Percentiles rank a stretch among this genome's conserved stretches.
phyloP scores from a whole-genome alignment of 2,113 vertebrate genomes.

The Arizona elegans region DNA sequence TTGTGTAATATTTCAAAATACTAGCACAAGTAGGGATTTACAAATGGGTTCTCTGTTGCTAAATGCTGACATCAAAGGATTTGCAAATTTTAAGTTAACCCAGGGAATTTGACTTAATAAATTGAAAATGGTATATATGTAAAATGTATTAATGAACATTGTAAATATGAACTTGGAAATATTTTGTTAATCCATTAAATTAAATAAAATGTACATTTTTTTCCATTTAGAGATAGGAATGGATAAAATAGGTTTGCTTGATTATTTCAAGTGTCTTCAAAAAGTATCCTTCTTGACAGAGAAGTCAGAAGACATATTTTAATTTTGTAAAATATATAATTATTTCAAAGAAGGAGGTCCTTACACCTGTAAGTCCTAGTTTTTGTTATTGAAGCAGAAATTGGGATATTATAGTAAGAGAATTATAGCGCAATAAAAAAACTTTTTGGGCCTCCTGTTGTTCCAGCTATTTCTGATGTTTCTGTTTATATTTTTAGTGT shows the following conservation, averaged over 20 bases:
- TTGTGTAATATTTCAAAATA: not conserved
- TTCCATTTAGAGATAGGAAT: not conserved
- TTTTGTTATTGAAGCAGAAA: not conserved
- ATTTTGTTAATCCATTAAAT: not conserved
- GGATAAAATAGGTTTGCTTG: not conserved
- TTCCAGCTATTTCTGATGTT: not conserved
- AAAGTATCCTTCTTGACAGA: not conserved
- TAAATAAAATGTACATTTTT: not conserved
- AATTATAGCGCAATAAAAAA: not conserved
- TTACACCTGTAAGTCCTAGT: not conserved
- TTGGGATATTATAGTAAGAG: not conserved
- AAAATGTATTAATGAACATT: not conserved
- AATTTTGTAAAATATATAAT: not conserved
- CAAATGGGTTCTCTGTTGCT: not conserved
- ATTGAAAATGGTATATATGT: not conserved
- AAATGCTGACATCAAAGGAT: not conserved
- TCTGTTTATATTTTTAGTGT: not conserved
- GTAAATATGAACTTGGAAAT: not conserved
- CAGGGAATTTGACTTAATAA: not conserved
- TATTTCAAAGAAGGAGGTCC: not conserved
- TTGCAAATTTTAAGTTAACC: not conserved
- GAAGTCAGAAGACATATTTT: not conserved
- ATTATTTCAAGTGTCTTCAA: not conserved
- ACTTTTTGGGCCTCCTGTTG: not conserved
- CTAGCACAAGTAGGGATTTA: not conserved